phyloP scores from a whole-genome alignment of 2,797 vertebrate genomes.

The Sebastolobus alascanus region DNA sequence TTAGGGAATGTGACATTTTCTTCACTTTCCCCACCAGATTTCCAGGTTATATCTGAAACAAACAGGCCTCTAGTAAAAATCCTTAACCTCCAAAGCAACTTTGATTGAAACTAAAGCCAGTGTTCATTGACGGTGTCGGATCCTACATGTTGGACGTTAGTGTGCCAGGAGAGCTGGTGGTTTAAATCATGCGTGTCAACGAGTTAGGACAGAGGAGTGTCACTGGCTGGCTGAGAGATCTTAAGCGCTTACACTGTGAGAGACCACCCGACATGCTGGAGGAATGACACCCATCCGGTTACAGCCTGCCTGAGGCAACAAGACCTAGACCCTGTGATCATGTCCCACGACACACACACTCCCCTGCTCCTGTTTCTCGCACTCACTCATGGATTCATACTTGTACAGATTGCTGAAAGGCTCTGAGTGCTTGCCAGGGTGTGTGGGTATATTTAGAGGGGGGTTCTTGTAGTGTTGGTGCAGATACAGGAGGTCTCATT shows the following conservation, averaged over 20 bases:
- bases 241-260: neutral
- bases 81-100: neutral
- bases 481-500: conserved; percentile 30
- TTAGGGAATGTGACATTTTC: neutral
- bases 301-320: conserved; percentile 28
- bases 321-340: conserved; percentile 20
- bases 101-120: neutral
- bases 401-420: conserved; percentile 54
- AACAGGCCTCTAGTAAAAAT: neutral
- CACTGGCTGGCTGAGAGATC: neutral
- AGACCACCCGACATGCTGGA: conserved; percentile 4
- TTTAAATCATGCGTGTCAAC: conserved; percentile 21
- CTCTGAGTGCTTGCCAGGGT: conserved; percentile 39
- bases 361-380: conserved; percentile 45
- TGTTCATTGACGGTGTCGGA: conserved; percentile 40
- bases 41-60: neutral
- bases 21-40: neutral
- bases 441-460: conserved; percentile 66
- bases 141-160: neutral
- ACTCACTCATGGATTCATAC: conserved; percentile 47
- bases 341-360: neutral
- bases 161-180: neutral
- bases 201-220: neutral
- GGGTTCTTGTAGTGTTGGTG: conserved; percentile 34
- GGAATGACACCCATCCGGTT: conserved; percentile 24